Conservation (phyloP, 2,797 vertebrate species). For the Acipenser transmontanus region DNA sequence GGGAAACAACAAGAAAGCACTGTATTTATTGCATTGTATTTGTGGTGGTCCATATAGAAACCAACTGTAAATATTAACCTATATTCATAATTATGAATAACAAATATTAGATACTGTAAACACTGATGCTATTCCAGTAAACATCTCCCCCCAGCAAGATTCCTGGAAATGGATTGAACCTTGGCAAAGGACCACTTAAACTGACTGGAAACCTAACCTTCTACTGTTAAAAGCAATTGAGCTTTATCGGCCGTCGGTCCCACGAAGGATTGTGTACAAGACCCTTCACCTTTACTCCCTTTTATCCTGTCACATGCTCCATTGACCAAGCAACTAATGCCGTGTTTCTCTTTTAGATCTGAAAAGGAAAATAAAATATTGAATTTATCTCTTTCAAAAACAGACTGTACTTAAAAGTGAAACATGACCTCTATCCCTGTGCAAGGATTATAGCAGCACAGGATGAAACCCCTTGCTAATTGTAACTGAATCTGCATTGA, state of each 20-base stretch:
- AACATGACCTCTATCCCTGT: conserved; percentile 47
- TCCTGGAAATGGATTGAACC: too few species aligned
- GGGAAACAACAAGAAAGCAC: too few species aligned
- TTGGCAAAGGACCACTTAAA: too few species aligned
- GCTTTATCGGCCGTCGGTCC: not conserved
- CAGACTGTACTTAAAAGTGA: conserved; percentile 35
- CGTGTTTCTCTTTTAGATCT: not conserved
- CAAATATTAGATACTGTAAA: too few species aligned
- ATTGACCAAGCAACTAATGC: not conserved
- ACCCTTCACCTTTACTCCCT: not conserved
- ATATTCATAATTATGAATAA: too few species aligned
- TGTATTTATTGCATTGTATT: too few species aligned
- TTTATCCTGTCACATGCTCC: not conserved
- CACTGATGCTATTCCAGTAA: too few species aligned
- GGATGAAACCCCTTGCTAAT: conserved; percentile 66
- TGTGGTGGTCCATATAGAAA: too few species aligned
- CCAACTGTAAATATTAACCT: too few species aligned
- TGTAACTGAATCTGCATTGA: conserved; percentile 67
- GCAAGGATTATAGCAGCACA: conserved; percentile 39
- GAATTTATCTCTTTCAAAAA: conserved; percentile 23
- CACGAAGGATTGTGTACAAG: not conserved
- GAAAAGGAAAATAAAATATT: conserved; percentile 12
- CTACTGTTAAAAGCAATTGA: too few species aligned
- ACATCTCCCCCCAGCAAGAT: too few species aligned
- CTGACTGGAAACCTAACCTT: too few species aligned